Evolutionary conservation across 1,140 invertebrate species (phyloP), one percentile per base, ranked within the genome.

Genomic region (Apis cerana): DNA sequence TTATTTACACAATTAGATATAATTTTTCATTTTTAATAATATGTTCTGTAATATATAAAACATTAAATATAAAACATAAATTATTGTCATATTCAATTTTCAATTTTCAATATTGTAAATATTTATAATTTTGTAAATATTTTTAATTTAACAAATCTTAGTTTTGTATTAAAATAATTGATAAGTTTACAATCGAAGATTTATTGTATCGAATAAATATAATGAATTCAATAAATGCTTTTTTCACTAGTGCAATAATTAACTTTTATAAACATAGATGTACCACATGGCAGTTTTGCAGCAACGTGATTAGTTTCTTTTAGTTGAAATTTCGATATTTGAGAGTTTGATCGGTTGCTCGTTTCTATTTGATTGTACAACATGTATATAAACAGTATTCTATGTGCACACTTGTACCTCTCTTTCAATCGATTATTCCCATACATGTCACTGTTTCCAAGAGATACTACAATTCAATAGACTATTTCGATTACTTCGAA

Each of bases 251-350:
- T 9, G 33, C 11, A 71, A 71, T 69, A 13, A 12, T 12, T 11
- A 33, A 1, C 59, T 21, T 43, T 19, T 70, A 43, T 78, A 74
- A 74, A 80, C 12, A 43, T 8, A 19, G 15, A 2, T 17, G 21
- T 21, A 17, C 48, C 50, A 64, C 50, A 74, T 64, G 78, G 50
- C 69, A 61, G 69, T 7, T 62, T 61, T 43, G 50, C 43, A 48
- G 15, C 61, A 15, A 21, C 70, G 50, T 74, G 59, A 80, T 80
- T 80, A 80, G 70, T 64, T 80, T 64, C 78, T 61, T 74, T 61
- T 48, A 62, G 21, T 65, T 80, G 59, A 58, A 81, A 81, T 81
- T 75, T 81, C 52, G 43, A 33, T 2, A 8, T 23, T 58, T 19
- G 48, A 58, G 54, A 50, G 54, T 71, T n/a, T 50, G 56, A 15